These are phyloP conservation scores for Melinaea menophilus DNA, from an alignment of 2,888 invertebrate species.

Conservation along the genomic window DNA sequence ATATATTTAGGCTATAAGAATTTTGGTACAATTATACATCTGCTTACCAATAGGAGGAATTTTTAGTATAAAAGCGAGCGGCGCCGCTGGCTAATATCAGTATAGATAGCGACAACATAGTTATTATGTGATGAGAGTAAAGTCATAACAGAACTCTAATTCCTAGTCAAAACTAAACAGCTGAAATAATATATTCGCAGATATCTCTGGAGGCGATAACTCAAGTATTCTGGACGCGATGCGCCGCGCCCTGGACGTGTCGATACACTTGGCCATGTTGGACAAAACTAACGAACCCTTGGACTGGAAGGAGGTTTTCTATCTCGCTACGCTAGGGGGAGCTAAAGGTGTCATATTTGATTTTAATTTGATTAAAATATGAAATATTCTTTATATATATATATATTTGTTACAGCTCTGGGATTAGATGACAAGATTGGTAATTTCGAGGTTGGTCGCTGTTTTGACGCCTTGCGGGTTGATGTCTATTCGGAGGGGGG, in stretches of 20 bases:
- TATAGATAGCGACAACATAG: no score
- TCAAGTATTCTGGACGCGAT: constrained; percentile 87
- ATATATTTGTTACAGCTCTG: constrained; percentile 77
- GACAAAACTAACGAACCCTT: constrained; percentile 65
- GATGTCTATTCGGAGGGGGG: constrained; percentile 77
- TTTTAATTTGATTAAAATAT: not conserved
- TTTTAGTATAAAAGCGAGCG: no score
- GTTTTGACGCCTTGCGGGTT: constrained; percentile 91
- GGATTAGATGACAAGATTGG: constrained; percentile 85
- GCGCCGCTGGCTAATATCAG: no score
- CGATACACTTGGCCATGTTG: constrained; percentile 80
- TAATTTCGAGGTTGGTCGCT: constrained; percentile 88
- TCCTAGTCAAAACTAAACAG: no score
- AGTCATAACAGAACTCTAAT: no score
- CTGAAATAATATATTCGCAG: constrained; percentile 57
- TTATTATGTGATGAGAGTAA: no score
- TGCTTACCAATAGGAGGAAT: no score
- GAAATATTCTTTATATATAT: not conserved
- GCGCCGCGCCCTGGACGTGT: constrained; percentile 84
- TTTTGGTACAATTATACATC: no score
- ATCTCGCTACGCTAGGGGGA: constrained; percentile 91
- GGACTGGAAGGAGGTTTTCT: constrained; percentile 86
- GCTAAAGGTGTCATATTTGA: constrained; percentile 79
- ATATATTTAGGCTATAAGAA: no score
- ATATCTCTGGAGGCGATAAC: constrained; percentile 89